Percentiles rank a stretch among this genome's conserved stretches.
Evolutionary conservation across 2,888 invertebrate species (phyloP).

Genomic region (Cancer borealis): DNA sequence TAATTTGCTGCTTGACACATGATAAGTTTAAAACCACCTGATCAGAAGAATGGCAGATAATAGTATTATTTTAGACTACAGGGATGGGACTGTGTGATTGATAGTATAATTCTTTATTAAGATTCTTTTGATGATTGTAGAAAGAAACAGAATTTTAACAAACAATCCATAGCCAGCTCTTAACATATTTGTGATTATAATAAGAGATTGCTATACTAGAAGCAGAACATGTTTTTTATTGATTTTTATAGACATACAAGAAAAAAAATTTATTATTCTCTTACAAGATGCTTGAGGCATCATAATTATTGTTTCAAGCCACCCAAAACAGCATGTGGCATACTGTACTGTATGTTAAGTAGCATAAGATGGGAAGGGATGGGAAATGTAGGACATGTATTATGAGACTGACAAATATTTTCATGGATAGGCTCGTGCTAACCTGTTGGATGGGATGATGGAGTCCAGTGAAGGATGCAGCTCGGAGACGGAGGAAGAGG

Average conservation of each 20-base stretch:
- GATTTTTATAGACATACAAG: too few species aligned
- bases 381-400: not conserved
- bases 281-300: not conserved
- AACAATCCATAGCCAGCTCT: too few species aligned
- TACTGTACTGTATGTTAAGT: not conserved
- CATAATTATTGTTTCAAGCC: not conserved
- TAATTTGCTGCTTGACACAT: too few species aligned
- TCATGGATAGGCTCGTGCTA: constrained; percentile 85
- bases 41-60: not conserved
- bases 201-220: too few species aligned
- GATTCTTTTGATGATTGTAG: too few species aligned
- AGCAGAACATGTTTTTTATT: too few species aligned
- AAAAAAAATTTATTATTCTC: too few species aligned
- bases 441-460: constrained; percentile 88
- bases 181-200: too few species aligned
- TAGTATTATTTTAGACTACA: not conserved
- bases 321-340: not conserved
- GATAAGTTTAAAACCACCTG: too few species aligned
- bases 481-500: constrained; percentile 73
- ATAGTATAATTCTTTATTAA: not conserved
- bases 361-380: not conserved
- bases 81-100: not conserved
- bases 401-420: not conserved
- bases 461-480: constrained; percentile 84
- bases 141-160: too few species aligned